A percentile compares a stretch with the other conserved stretches of the same genome.
Evolutionary conservation across 53 echinoderm and acorn worm genomes (phyloP).

Genomic region (Luidia sarsii): DNA sequence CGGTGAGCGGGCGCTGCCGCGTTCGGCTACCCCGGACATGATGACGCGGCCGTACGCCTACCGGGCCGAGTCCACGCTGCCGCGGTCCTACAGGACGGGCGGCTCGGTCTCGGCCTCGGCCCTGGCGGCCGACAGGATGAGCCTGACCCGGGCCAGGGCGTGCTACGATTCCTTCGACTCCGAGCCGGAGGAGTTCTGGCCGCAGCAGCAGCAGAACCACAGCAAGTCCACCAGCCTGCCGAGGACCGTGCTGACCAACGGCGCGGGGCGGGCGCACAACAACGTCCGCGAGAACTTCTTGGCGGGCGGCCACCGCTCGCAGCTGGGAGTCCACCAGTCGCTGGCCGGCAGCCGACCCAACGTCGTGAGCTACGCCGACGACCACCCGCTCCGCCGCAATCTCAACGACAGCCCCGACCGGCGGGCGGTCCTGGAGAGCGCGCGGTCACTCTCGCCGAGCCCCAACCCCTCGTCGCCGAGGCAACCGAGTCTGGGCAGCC

Average conservation of each 20-base stretch:
- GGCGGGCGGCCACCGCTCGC: constrained; percentile 19
- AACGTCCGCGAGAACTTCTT: constrained; percentile 52
- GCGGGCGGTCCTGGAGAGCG: constrained; percentile 9
- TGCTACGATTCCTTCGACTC: constrained; percentile 8
- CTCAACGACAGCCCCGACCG: constrained; percentile 35
- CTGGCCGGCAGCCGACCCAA: neutral
- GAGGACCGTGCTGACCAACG: constrained; percentile 47
- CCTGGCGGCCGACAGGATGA: neutral
- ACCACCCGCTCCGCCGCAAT: constrained; percentile 14
- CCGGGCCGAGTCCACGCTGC: constrained; percentile 41
- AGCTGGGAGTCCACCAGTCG: constrained; percentile 13
- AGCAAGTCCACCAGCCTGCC: constrained; percentile 58
- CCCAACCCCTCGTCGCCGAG: constrained; percentile 15
- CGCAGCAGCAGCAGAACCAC: no score
- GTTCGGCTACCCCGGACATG: constrained; percentile 1
- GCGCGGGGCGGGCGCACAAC: constrained; percentile 27
- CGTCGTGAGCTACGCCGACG: constrained; percentile 1
- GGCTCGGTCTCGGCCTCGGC: no score
- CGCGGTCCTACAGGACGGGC: constrained; percentile 31
- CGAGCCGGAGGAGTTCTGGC: constrained; percentile 51
- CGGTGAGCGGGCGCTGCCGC: neutral
- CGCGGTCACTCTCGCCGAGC: constrained; percentile 24
- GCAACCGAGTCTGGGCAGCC: constrained; percentile 41
- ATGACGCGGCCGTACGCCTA: constrained; percentile 46
- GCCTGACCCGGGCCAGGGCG: neutral